These are phyloP conservation scores for Cyanoliseus patagonus DNA, from an alignment of 2,113 vertebrate species.

Conservation along the genomic window DNA sequence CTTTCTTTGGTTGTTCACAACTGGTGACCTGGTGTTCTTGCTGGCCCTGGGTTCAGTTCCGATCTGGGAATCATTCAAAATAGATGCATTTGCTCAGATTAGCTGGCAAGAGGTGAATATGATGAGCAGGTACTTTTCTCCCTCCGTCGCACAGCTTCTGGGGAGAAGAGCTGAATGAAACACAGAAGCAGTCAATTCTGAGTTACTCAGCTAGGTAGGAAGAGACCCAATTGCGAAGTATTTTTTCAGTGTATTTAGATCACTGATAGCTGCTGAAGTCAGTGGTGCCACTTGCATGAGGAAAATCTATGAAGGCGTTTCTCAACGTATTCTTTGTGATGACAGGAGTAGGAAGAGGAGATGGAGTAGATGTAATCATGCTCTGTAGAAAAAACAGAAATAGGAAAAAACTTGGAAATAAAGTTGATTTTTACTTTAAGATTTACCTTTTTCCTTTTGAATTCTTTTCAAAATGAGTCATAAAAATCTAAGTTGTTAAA, in stretches of 20 bases:
- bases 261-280: background rate
- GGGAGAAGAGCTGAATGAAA: background rate
- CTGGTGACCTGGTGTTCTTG: background rate
- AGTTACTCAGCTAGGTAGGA: background rate
- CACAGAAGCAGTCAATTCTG: background rate
- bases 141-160: background rate
- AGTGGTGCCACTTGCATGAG: background rate
- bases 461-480: background rate
- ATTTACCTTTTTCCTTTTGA: background rate
- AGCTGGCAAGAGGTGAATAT: background rate
- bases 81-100: background rate
- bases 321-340: background rate
- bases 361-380: background rate
- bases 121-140: background rate
- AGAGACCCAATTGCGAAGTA: background rate
- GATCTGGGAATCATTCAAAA: background rate
- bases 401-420: background rate
- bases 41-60: background rate
- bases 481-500: background rate
- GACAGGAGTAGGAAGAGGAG: background rate
- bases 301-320: background rate
- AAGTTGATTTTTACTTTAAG: background rate
- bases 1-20: background rate
- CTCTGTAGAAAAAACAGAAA: background rate
- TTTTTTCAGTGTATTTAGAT: background rate